Base-by-base conservation (phyloP, 2,888 invertebrate genomes). In the Willowsia nigromaculata region DNA sequence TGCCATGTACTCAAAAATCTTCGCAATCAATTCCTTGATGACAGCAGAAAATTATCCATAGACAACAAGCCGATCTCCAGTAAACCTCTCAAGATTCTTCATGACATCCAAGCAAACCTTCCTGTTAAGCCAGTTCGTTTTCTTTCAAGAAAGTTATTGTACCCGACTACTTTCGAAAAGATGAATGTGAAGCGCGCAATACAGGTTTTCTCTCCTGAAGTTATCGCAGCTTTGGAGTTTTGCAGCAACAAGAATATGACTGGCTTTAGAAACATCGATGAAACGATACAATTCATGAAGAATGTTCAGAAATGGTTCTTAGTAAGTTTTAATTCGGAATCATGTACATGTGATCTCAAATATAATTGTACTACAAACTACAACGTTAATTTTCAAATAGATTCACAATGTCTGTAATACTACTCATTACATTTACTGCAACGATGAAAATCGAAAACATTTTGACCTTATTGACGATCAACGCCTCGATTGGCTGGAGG, bases 121-220 rank as follows among this genome's bases (percentile, higher is more conserved):
- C 62, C 65, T 0, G 40, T 91, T 1, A 91, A 90, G 22, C 90
- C 88, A 0, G 91, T 90, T 0, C 50, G 86, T 11, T 65, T 71
- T 53, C 47, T 91, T 18, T 81, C 82, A 5, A 43, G 88, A 59
- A 90, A 90, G 80, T 18, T 78, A 0, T 78, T 91, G 6, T 74
- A 76, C 59, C 91, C 91, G 6, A 85, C 85, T 0, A 83, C 13
- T 4, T 88, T 90, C 25, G 90, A 91, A 37, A 91, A 91, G 68
- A 90, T 90, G 90, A 90, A 88, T 53, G 90, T 91, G 0, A 78
- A 85, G n/a, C 30, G 90, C 37, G 91, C 91, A 7, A 25, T 88
- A 0, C 81, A 76, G 62, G 53, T 88, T 7, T 91, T 91, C 78
- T 91, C 91, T 0, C 15, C 90, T 6, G 82, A 90, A 65, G 59